Evolutionary conservation across 1,140 invertebrate genomes (phyloP).

Genomic region (Camponotus vicinus): DNA sequence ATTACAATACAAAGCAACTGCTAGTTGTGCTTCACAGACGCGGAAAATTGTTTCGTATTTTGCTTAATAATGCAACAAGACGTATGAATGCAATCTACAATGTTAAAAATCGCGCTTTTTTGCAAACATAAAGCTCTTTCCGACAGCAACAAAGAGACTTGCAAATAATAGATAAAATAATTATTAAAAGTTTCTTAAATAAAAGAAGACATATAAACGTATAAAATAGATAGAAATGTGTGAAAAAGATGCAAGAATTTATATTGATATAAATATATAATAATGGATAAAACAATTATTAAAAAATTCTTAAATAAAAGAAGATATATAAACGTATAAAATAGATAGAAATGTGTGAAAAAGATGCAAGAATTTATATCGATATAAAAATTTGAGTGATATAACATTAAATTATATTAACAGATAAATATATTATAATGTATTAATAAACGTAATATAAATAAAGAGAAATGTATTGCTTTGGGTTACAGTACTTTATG

Average conservation of each 20-base stretch:
- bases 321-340: background rate
- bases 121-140: slow-evolving; percentile 9
- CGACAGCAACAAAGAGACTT: background rate
- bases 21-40: background rate
- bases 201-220: background rate
- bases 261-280: background rate
- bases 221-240: background rate
- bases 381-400: background rate
- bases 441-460: background rate
- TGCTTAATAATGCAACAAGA: slow-evolving; percentile 50
- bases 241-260: background rate
- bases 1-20: slow-evolving; percentile 7
- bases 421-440: background rate
- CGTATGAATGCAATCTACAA: slow-evolving; percentile 32
- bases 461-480: background rate
- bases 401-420: background rate
- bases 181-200: slow-evolving; percentile 32
- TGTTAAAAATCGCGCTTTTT: slow-evolving; percentile 42
- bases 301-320: slow-evolving; percentile 11
- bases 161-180: background rate
- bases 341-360: background rate
- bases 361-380: background rate
- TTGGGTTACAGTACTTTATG: background rate
- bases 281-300: slow-evolving; percentile 41
- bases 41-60: slow-evolving; percentile 53